Evolutionary conservation across 2,797 vertebrate species (phyloP).

Genomic region (Lepus oiostolus): DNA sequence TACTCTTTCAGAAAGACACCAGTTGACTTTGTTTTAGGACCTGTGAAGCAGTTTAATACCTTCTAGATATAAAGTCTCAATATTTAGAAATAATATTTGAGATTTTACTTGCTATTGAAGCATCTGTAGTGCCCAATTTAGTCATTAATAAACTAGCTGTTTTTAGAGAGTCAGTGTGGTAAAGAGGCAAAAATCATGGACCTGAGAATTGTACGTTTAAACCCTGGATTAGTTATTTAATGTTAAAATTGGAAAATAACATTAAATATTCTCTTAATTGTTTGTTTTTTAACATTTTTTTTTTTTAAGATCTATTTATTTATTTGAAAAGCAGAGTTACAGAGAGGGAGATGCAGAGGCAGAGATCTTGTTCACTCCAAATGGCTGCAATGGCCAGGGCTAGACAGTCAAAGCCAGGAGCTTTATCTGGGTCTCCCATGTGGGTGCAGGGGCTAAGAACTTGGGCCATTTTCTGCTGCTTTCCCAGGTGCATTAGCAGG

Average conservation of each 20-base stretch:
- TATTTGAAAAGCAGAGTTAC: too few species aligned
- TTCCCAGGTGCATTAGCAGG: too few species aligned
- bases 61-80: conserved; percentile 9
- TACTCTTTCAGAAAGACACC: background rate
- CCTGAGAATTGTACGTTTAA: conserved; percentile 1
- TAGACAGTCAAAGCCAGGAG: too few species aligned
- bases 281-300: too few species aligned
- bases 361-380: too few species aligned
- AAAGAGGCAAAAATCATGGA: background rate
- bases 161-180: conserved; percentile 5
- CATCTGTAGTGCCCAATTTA: background rate
- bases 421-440: too few species aligned
- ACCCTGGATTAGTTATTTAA: background rate
- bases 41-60: conserved; percentile 10
- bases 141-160: background rate
- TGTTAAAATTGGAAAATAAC: background rate
- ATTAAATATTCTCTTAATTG: background rate
- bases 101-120: conserved; percentile 15
- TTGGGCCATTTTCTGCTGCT: too few species aligned
- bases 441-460: too few species aligned
- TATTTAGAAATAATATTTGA: conserved; percentile 52
- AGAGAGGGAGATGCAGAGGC: too few species aligned
- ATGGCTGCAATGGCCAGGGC: too few species aligned
- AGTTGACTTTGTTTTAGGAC: background rate
- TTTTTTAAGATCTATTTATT: too few species aligned